Percentiles rank a stretch among this genome's conserved stretches.
Evolutionary conservation across 2,888 invertebrate genomes (phyloP).

Genomic region (Brachypalpus laphriformis): DNA sequence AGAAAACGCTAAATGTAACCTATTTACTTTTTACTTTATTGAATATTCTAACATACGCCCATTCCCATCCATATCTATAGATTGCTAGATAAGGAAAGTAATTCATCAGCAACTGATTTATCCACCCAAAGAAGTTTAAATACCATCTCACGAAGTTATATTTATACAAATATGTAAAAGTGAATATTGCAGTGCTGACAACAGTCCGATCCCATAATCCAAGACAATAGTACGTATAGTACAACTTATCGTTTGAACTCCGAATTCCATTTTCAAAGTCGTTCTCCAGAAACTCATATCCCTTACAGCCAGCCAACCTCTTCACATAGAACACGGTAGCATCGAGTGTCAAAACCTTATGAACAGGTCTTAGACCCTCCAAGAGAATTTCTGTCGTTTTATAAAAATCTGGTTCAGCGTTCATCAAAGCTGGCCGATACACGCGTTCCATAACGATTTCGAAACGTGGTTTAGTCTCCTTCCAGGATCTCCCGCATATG

Average conservation of each 20-base stretch:
- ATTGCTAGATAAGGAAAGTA: conserved; percentile 88
- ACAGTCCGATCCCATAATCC: conserved; percentile 83
- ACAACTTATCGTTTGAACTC: conserved; percentile 80
- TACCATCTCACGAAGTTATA: conserved; percentile 85
- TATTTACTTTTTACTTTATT: conserved; percentile 31
- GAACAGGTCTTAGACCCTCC: conserved; percentile 87
- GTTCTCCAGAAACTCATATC: conserved; percentile 83
- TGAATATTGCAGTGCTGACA: conserved; percentile 78
- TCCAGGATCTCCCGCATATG: conserved; percentile 86
- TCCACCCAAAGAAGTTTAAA: conserved; percentile 85
- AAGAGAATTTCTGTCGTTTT: conserved; percentile 86
- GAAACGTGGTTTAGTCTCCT: conserved; percentile 85
- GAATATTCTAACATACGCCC: conserved; percentile 86
- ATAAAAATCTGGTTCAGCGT: conserved; percentile 86
- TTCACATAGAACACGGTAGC: conserved; percentile 85
- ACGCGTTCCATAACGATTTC: conserved; percentile 85
- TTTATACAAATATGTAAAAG: conserved; percentile 82
- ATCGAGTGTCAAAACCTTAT: conserved; percentile 85
- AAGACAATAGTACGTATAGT: too few relatives aligned
- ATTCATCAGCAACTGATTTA: conserved; percentile 86
- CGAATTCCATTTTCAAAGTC: conserved; percentile 77
- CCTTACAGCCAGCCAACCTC: conserved; percentile 85
- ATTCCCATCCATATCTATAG: conserved; percentile 85
- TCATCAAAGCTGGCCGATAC: conserved; percentile 86
- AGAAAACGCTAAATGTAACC: too few relatives aligned